Evolutionary conservation across 2,113 vertebrate genomes (phyloP).

Genomic region (Oryzias melastigma): DNA sequence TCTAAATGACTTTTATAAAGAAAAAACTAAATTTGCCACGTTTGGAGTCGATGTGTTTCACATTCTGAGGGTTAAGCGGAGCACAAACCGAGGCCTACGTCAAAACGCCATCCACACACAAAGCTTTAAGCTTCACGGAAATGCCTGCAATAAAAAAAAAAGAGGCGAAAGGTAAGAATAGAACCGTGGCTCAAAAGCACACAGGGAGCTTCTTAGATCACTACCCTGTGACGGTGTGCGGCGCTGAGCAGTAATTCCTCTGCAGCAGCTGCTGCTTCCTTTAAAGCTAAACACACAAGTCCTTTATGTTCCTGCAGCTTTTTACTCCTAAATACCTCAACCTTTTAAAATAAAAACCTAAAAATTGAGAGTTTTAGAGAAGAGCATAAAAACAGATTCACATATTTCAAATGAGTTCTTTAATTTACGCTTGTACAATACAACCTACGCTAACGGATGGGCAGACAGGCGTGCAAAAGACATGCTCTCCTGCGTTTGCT

Average conservation of each 20-base stretch:
- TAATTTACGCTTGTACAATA: no score
- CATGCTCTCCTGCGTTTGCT: no score
- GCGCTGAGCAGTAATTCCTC: constrained; percentile 82
- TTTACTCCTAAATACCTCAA: not conserved
- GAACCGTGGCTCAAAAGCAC: not conserved
- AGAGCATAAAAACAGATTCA: not conserved
- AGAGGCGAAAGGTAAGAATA: constrained; percentile 48
- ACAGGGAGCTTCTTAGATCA: constrained; percentile 81
- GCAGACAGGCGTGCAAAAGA: no score
- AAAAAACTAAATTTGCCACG: no score
- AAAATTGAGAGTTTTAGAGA: no score
- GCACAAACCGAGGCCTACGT: constrained; percentile 45
- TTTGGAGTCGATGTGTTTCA: no score
- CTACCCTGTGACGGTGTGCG: constrained; percentile 82
- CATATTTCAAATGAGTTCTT: not conserved
- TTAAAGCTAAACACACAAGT: constrained; percentile 21
- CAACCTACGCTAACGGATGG: no score
- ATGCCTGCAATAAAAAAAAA: constrained; percentile 23
- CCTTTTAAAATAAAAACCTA: no score
- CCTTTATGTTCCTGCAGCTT: constrained; percentile 12
- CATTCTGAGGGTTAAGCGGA: not conserved
- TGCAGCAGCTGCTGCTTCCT: constrained; percentile 86
- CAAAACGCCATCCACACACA: constrained; percentile 11
- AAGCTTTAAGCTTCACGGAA: constrained; percentile 9
- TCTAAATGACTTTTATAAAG: no score